Conservation (phyloP, 2,888 invertebrate species). For the Portevinia maculata region DNA sequence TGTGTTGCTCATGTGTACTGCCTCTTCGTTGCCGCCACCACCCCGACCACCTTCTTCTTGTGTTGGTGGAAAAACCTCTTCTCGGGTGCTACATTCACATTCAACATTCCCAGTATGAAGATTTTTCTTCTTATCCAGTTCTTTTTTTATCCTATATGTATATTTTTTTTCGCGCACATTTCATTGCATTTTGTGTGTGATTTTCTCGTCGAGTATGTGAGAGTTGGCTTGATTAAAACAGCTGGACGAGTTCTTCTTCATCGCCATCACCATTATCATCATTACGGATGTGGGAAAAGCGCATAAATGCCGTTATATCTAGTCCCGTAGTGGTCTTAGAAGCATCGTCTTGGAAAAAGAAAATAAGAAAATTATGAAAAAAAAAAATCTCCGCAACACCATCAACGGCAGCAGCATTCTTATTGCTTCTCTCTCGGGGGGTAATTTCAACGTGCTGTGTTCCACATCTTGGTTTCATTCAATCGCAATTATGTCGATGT, state of each 20-base stretch:
- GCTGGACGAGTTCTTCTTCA: constrained; percentile 73
- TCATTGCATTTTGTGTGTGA: constrained; percentile 57
- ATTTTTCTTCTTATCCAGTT: constrained; percentile 46
- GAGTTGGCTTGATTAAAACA: constrained; percentile 69
- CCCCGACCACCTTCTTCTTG: constrained; percentile 36
- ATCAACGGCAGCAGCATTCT: constrained; percentile 60
- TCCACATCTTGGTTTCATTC: constrained; percentile 73
- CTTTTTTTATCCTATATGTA: constrained; percentile 9
- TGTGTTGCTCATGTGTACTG: constrained; percentile 62
- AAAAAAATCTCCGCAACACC: constrained; percentile 34
- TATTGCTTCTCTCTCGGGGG: constrained; percentile 61
- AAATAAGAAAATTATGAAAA: constrained; percentile 24
- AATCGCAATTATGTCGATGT: constrained; percentile 73
- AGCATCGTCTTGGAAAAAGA: constrained; percentile 51
- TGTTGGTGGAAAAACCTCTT: constrained; percentile 43
- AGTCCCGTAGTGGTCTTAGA: constrained; percentile 67
- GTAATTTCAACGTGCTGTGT: constrained; percentile 39
- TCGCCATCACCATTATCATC: constrained; percentile 56
- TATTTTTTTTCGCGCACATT: constrained; percentile 35
- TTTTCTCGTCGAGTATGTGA: constrained; percentile 64
- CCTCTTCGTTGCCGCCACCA: constrained; percentile 6
- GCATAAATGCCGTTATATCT: constrained; percentile 71
- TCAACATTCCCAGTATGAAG: constrained; percentile 72
- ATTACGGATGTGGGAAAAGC: constrained; percentile 74
- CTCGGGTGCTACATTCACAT: constrained; percentile 69